phyloP scores from a whole-genome alignment of 2,797 vertebrate species.

The Geotria australis region DNA sequence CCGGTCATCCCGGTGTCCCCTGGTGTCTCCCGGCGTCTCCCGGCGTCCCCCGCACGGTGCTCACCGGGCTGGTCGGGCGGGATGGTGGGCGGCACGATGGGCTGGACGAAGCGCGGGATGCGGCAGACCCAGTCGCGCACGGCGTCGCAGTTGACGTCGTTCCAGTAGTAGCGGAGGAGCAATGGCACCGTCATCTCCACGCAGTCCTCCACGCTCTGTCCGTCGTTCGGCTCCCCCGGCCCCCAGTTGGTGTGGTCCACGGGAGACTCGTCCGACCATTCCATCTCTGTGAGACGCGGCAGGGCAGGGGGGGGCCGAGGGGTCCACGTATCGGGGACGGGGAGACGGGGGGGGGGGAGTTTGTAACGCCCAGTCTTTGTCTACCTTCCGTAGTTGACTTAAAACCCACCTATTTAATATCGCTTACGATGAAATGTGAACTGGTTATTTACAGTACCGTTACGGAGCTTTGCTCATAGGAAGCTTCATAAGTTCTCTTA shows the following conservation, averaged over 20 bases:
- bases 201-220: slow-evolving; percentile 21
- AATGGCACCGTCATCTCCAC: slow-evolving; percentile 22
- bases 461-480: too few relatives aligned
- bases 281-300: slow-evolving; percentile 10
- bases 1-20: too few relatives aligned
- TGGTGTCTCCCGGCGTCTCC: too few relatives aligned
- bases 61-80: slow-evolving; percentile 14
- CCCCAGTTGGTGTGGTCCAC: slow-evolving; percentile 31
- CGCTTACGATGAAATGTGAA: too few relatives aligned
- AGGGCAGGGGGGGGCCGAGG: not conserved
- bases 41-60: not conserved
- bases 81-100: slow-evolving; percentile 13
- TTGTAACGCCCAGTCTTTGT: too few relatives aligned
- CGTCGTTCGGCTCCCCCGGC: slow-evolving; percentile 19
- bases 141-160: slow-evolving; percentile 25
- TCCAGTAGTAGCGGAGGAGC: slow-evolving; percentile 21
- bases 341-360: too few relatives aligned
- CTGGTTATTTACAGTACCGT: too few relatives aligned
- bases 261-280: slow-evolving; percentile 18
- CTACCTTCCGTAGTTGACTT: too few relatives aligned
- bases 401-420: too few relatives aligned
- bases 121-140: slow-evolving; percentile 30
- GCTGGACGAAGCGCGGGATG: slow-evolving; percentile 16
- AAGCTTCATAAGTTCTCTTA: too few relatives aligned
- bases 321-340: not conserved